Evolutionary conservation across 2,113 vertebrate genomes (phyloP).

Genomic region (Pachycephala philippinensis): DNA sequence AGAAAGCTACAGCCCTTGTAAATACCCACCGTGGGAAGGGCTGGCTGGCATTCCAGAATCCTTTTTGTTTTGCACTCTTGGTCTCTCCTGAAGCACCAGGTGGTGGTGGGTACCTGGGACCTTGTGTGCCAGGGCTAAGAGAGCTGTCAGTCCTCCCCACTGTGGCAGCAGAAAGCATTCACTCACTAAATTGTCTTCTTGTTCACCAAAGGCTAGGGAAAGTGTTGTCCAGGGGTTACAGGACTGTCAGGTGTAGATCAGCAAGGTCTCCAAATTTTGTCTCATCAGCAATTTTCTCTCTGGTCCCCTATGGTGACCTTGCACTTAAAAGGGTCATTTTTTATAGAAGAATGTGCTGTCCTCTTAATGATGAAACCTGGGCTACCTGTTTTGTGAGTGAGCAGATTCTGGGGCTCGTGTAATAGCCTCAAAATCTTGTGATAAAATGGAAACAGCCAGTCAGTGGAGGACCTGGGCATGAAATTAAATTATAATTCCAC

Average conservation of each 20-base stretch:
- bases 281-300: not conserved
- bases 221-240: not conserved
- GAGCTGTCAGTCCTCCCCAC: slow-evolving; percentile 5
- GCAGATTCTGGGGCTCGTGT: not conserved
- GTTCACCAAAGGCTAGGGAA: not conserved
- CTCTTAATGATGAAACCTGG: not conserved
- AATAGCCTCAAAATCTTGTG: not conserved
- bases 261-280: not conserved
- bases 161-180: slow-evolving; percentile 3
- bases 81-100: not conserved
- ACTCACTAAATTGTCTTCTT: not conserved
- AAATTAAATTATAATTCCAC: not conserved
- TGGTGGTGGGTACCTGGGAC: not conserved
- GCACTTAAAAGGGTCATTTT: not conserved
- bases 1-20: not conserved
- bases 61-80: not conserved
- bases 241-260: not conserved
- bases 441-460: not conserved
- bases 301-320: not conserved
- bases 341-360: not conserved
- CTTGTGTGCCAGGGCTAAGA: not conserved
- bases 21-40: not conserved
- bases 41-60: not conserved
- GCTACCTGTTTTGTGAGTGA: not conserved
- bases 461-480: not conserved